Percentiles rank a stretch among this genome's conserved stretches.
Evolutionary conservation across 30 jellyfish, hydroid and myxozoan genomes (phyloP).

Genomic region (Aurelia coerulea): DNA sequence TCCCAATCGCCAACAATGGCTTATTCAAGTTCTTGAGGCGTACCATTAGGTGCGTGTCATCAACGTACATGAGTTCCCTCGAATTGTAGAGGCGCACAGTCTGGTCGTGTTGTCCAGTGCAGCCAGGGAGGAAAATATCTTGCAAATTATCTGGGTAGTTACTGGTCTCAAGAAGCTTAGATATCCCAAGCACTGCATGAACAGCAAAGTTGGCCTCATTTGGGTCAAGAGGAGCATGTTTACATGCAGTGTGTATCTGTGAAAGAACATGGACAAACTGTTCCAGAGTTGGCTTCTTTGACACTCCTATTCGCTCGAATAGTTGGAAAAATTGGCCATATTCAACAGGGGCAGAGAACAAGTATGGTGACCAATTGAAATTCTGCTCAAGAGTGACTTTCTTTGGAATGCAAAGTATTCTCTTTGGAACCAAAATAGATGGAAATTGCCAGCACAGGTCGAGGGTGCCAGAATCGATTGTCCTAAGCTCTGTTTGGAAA

Average conservation of each 20-base stretch:
- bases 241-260: background rate
- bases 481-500: background rate
- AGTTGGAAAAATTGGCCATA: slow-evolving; percentile 51
- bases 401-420: slow-evolving; percentile 18
- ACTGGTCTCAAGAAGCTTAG: background rate
- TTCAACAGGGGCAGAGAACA: slow-evolving; percentile 32
- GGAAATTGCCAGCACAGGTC: background rate
- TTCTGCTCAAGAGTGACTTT: slow-evolving; percentile 36
- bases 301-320: slow-evolving; percentile 52
- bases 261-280: slow-evolving; percentile 41
- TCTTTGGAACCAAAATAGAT: slow-evolving; percentile 20
- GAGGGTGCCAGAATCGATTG: slow-evolving; percentile 21
- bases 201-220: slow-evolving; percentile 35
- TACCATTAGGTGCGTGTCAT: slow-evolving; percentile 44
- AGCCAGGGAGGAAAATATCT: slow-evolving; percentile 63
- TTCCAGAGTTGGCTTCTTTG: slow-evolving; percentile 25
- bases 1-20: slow-evolving; percentile 23
- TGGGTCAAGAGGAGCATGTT: slow-evolving; percentile 19
- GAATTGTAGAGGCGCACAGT: slow-evolving; percentile 14
- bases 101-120: background rate
- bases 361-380: slow-evolving; percentile 52
- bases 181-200: slow-evolving; percentile 4
- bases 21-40: slow-evolving; percentile 34
- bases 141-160: background rate
- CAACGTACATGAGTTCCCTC: slow-evolving; percentile 51